phyloP scores from a whole-genome alignment of 2,797 vertebrate species.

The Nannoperca australis region DNA sequence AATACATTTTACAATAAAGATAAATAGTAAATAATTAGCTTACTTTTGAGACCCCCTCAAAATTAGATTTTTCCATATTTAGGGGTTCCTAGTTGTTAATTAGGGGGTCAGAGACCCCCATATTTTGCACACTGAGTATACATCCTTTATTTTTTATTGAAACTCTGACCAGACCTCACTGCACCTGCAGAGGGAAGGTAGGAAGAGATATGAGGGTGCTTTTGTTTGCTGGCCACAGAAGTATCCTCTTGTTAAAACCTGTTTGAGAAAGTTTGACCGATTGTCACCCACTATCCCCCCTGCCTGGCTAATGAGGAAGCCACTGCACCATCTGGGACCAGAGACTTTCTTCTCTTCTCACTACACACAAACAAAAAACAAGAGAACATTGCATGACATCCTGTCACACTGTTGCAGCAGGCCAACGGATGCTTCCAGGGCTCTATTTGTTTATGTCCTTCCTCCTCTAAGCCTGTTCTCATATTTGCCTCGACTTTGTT shows the following conservation, averaged over 20 bases:
- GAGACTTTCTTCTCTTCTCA: slow-evolving; percentile 20
- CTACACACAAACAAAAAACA: slow-evolving; percentile 44
- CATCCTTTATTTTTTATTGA: neutral
- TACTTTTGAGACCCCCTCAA: no score
- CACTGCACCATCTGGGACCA: slow-evolving; percentile 34
- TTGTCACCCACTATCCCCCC: slow-evolving; percentile 47
- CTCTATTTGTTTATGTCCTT: slow-evolving; percentile 59
- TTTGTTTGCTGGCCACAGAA: slow-evolving; percentile 45
- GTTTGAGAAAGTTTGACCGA: slow-evolving; percentile 43
- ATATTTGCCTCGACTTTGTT: slow-evolving; percentile 53
- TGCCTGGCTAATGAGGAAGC: slow-evolving; percentile 65
- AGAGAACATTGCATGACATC: slow-evolving; percentile 50
- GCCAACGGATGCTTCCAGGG: slow-evolving; percentile 55
- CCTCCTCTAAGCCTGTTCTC: slow-evolving; percentile 43
- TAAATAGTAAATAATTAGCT: no score
- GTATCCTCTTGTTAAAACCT: slow-evolving; percentile 50
- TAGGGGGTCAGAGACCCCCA: no score
- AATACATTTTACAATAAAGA: no score
- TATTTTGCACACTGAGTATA: no score
- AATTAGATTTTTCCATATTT: no score
- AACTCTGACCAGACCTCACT: neutral
- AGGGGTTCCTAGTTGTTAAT: no score
- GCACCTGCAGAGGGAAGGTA: slow-evolving; percentile 15
- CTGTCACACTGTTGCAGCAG: slow-evolving; percentile 57
- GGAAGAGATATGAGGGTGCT: neutral